phyloP scores from a whole-genome alignment of 2,888 invertebrate species.

The Seira sanloemensis region DNA sequence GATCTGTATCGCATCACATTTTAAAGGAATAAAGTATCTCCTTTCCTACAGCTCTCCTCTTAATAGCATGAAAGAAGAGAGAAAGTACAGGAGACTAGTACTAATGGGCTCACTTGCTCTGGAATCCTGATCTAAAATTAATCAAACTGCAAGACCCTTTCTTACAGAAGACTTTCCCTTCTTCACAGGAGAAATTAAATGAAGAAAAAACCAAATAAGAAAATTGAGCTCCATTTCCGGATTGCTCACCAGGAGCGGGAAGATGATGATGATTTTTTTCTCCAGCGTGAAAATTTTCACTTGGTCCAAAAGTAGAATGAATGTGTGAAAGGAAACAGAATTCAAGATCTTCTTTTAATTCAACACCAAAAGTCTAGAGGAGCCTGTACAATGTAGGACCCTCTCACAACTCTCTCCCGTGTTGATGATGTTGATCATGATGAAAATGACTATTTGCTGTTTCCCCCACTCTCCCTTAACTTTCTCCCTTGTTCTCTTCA shows the following conservation, averaged over 20 bases:
- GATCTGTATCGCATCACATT: constrained; percentile 16
- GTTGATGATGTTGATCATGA: constrained; percentile 11
- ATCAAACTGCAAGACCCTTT: constrained; percentile 16
- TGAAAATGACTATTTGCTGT: constrained; percentile 8
- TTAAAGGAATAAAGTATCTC: constrained; percentile 1
- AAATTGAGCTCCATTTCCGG: constrained; percentile 9
- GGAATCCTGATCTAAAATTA: constrained; percentile 16
- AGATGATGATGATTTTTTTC: too few species aligned
- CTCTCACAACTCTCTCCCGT: background rate
- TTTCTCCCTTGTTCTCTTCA: background rate
- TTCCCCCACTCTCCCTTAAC: background rate
- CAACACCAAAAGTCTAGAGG: background rate
- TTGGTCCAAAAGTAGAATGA: constrained; percentile 2
- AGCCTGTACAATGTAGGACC: background rate
- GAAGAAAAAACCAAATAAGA: constrained; percentile 16
- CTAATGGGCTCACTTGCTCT: constrained; percentile 13
- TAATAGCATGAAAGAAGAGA: background rate
- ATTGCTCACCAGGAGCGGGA: background rate
- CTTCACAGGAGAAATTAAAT: constrained; percentile 10
- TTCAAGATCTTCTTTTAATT: background rate
- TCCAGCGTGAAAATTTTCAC: constrained; percentile 14
- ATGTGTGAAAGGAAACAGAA: constrained; percentile 14
- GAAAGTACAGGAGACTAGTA: background rate
- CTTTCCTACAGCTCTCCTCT: background rate
- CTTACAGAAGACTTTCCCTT: background rate